A percentile compares a stretch with the other conserved stretches of the same genome.
These are phyloP conservation scores for Mus spicilegus DNA, from an alignment of 2,113 vertebrate species.

Conservation along the genomic window DNA sequence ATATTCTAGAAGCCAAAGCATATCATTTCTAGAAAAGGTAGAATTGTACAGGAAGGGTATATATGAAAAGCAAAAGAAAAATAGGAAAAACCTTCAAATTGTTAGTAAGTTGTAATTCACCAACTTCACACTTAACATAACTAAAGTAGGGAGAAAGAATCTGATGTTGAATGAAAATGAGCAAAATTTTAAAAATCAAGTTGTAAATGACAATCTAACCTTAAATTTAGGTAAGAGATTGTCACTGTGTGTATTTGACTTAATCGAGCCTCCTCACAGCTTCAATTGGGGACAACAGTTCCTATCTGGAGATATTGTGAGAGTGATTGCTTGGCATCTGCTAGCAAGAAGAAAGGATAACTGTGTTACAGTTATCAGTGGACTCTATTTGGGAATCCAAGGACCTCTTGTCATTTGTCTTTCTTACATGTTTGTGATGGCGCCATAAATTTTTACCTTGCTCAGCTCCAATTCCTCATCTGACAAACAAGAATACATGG, in stretches of 20 bases:
- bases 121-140: background rate
- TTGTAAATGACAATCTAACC: background rate
- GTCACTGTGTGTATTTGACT: background rate
- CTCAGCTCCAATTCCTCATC: background rate
- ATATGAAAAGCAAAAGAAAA: background rate
- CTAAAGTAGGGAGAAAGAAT: background rate
- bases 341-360: background rate
- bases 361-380: background rate
- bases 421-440: background rate
- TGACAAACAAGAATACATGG: background rate
- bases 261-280: background rate
- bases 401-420: background rate
- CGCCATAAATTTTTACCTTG: background rate
- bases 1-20: background rate
- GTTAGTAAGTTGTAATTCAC: background rate
- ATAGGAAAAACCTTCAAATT: background rate
- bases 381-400: background rate
- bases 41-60: background rate
- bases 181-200: background rate
- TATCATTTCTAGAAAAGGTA: background rate
- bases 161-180: background rate
- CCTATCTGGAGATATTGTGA: background rate
- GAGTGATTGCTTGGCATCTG: background rate
- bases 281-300: background rate
- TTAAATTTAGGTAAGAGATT: background rate